Evolutionary conservation across 2,888 invertebrate genomes (phyloP), one percentile per base, ranked within the genome.

Genomic region (Adelognathus sp.): DNA sequence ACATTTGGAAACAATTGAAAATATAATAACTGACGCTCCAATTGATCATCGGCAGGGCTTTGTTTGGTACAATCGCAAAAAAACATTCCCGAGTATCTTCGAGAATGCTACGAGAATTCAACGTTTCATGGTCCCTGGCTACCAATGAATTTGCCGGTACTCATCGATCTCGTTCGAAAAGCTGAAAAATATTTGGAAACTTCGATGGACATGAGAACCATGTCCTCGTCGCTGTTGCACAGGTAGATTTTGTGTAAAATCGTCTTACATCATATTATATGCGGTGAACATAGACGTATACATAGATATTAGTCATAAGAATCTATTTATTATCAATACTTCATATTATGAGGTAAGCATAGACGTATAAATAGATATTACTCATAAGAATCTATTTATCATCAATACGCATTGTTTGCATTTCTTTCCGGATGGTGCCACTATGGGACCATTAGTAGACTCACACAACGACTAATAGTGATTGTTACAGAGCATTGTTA

Each of bases 121-220:
- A 92, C 92, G 1, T 92, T 93, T 0, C 70, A 80, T 14, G 82
- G 84, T 64, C 84, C 90, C 31, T 85, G 92, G 18, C 92, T 94
- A 27, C 95, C 95, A 0, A 90, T 93, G 76, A 93, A 94, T 16
- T 88, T 95, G 3, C 93, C 93, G 80, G 92, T 94, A 0, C 91
- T 94, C 66, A 90, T 95, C 21, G 95, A 95, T 67, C 88, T 95
- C 9, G 83, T 95, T 33, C 92, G 93, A 83, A 95, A 94, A 90
- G 89, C 95, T 69, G 95, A 96, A 87, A 88, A 90, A 66, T 84
- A 90, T 58, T 91, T 92, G 44, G 91, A 92, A 1, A 92, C 92
- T 81, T 90, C 93, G 4, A 93, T 92, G 75, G 91, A 95, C 84
- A 92, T 94, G 86, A 92, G 94, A 85, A 87, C 93, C 74, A 90